A percentile compares a stretch with the other conserved stretches of the same genome.
Conservation (phyloP, 2,888 invertebrate species). For the Blomia tropicalis region DNA sequence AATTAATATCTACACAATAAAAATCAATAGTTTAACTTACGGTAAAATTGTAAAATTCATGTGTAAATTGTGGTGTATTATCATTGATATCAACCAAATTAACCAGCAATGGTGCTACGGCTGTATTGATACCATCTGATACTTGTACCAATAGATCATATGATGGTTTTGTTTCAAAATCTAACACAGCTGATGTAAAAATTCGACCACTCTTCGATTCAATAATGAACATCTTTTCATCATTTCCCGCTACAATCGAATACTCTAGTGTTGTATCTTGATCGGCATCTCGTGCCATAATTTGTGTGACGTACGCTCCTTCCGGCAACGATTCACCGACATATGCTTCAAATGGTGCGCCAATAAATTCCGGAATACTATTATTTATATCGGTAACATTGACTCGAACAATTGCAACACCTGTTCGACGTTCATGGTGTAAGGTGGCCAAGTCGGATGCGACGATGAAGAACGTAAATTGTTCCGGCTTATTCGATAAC, state of each 20-base stretch:
- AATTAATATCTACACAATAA: background rate
- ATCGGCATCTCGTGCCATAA: slow-evolving; percentile 28
- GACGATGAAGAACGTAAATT: slow-evolving; percentile 31
- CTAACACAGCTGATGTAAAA: slow-evolving; percentile 30
- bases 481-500: slow-evolving; percentile 38
- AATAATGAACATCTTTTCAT: slow-evolving; percentile 30
- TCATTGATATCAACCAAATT: slow-evolving; percentile 32
- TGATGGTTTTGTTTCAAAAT: slow-evolving; percentile 30
- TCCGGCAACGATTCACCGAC: slow-evolving; percentile 59
- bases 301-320: slow-evolving; percentile 31
- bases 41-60: slow-evolving; percentile 31
- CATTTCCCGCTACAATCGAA: slow-evolving; percentile 32
- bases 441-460: slow-evolving; percentile 38
- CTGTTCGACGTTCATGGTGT: slow-evolving; percentile 29
- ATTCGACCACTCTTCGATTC: slow-evolving; percentile 29
- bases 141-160: slow-evolving; percentile 31
- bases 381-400: slow-evolving; percentile 32
- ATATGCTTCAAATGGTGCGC: slow-evolving; percentile 52
- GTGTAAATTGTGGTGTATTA: slow-evolving; percentile 30
- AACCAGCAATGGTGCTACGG: slow-evolving; percentile 31
- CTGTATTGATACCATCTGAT: slow-evolving; percentile 32
- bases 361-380: slow-evolving; percentile 31
- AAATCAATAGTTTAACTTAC: slow-evolving; percentile 15
- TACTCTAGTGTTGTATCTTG: slow-evolving; percentile 29
- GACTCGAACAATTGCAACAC: slow-evolving; percentile 31